These are phyloP conservation scores for Macrotis lagotis DNA, from an alignment of 2,113 vertebrate species.

Conservation along the genomic window DNA sequence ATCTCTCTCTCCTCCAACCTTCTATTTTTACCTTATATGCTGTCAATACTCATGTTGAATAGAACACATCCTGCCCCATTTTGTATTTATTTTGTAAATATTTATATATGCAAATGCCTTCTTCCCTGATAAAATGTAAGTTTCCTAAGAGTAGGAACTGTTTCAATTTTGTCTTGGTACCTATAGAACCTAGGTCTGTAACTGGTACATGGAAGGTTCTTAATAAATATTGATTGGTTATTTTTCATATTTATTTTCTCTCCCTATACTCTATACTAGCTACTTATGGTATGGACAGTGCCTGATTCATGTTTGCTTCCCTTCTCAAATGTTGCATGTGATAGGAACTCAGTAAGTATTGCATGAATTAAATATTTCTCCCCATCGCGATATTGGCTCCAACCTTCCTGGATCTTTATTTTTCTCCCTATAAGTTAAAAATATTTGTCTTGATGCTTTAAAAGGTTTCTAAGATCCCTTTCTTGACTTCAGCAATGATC, in stretches of 20 bases:
- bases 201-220: not conserved
- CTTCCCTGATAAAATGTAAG: not conserved
- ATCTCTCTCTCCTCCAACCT: not conserved
- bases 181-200: not conserved
- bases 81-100: not conserved
- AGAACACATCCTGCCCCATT: not conserved
- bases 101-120: not conserved
- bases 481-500: not conserved
- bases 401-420: not conserved
- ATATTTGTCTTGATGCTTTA: not conserved
- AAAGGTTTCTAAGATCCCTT: not conserved
- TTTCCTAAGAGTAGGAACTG: not conserved
- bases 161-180: not conserved
- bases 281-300: not conserved
- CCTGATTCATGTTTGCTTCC: not conserved
- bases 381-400: not conserved
- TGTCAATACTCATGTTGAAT: not conserved
- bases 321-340: not conserved
- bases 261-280: not conserved
- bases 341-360: not conserved
- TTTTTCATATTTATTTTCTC: not conserved
- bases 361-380: not conserved
- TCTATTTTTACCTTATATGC: not conserved
- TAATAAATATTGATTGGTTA: not conserved
- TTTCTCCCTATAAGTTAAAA: not conserved